Conservation (phyloP, 92 coral and sea anemone genomes). For the Isaurus tuberculatus region DNA sequence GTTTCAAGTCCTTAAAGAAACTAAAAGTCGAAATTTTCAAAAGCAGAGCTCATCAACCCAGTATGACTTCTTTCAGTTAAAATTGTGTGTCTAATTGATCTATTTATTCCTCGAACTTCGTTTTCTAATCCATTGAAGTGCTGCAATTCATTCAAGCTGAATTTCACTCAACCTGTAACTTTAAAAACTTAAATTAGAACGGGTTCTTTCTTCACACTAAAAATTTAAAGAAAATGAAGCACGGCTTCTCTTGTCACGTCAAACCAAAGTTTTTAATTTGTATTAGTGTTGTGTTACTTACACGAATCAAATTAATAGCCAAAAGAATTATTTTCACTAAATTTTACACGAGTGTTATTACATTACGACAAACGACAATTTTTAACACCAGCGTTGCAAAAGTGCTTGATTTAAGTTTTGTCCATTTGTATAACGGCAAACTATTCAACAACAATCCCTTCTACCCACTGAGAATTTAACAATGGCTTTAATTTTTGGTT, state of each 20-base stretch:
- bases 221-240: not conserved
- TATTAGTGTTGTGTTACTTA: not conserved
- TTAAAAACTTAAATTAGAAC: not conserved
- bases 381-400: not conserved
- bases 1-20: slow-evolving; percentile 25
- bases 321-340: not conserved
- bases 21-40: not conserved
- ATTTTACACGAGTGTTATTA: not conserved
- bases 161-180: no score
- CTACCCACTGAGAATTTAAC: slow-evolving; percentile 24
- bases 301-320: slow-evolving; percentile 1
- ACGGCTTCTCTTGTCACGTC: not conserved
- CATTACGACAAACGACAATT: not conserved
- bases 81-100: slow-evolving; percentile 4
- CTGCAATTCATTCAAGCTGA: not conserved
- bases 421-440: not conserved
- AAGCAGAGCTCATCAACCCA: not conserved
- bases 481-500: slow-evolving; percentile 17
- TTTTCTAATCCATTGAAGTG: not conserved
- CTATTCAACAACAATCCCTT: not conserved
- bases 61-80: slow-evolving; percentile 20
- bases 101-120: not conserved
- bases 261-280: not conserved
- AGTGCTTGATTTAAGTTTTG: not conserved
- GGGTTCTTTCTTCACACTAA: not conserved